phyloP scores from a whole-genome alignment of 2,888 invertebrate species.

The Apomyelois bistriatella region DNA sequence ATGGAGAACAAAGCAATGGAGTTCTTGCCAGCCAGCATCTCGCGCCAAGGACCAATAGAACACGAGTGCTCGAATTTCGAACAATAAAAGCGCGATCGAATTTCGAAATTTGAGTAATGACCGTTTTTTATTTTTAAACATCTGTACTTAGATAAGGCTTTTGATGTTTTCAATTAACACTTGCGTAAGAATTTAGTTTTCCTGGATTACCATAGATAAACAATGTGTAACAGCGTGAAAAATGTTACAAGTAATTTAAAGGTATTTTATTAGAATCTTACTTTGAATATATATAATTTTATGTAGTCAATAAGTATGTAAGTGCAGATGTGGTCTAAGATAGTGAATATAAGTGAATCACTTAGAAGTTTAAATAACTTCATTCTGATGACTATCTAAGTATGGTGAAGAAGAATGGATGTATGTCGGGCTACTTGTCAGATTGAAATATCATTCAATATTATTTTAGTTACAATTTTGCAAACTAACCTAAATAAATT shows the following conservation, averaged over 20 bases:
- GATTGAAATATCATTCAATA: too few relatives aligned
- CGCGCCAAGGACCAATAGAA: conserved; percentile 23
- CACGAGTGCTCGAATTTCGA: conserved; percentile 25
- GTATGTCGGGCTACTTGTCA: too few relatives aligned
- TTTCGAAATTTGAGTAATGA: conserved; percentile 26
- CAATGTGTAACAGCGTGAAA: background rate
- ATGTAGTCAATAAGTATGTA: too few relatives aligned
- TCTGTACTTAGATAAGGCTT: conserved; percentile 22
- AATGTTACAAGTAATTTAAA: background rate
- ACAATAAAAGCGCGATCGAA: conserved; percentile 24
- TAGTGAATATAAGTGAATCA: too few relatives aligned
- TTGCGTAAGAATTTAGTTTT: background rate
- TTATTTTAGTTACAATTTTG: too few relatives aligned
- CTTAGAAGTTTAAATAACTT: too few relatives aligned
- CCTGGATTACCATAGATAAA: background rate
- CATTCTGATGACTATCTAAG: too few relatives aligned
- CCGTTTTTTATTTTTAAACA: conserved; percentile 17
- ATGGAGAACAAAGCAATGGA: conserved; percentile 20
- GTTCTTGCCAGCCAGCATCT: conserved; percentile 19
- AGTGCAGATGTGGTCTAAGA: too few relatives aligned
- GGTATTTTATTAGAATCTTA: too few relatives aligned
- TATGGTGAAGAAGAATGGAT: too few relatives aligned
- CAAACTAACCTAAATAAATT: too few relatives aligned
- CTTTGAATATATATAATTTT: too few relatives aligned
- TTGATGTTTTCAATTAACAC: conserved; percentile 27